Conservation (phyloP, 2,797 vertebrate species). For the Sarcoramphus papa region DNA sequence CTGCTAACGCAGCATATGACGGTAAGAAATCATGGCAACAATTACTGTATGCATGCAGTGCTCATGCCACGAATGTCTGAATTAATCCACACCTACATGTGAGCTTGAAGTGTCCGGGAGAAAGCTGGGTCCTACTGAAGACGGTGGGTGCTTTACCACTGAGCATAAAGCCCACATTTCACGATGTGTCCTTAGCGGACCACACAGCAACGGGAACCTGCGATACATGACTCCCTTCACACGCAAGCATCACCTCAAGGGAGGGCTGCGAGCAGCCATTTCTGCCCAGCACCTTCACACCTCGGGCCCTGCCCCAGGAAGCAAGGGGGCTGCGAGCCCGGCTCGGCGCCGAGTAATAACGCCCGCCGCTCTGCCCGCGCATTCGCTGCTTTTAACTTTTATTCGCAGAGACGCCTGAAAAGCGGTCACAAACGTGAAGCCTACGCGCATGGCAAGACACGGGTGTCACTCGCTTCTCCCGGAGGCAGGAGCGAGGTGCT, state of each 20-base stretch:
- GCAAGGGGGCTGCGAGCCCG: background rate
- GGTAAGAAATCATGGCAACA: rapidly evolving
- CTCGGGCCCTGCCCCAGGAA: background rate
- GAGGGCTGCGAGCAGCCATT: background rate
- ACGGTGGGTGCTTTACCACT: rapidly evolving
- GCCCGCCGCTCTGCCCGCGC: background rate
- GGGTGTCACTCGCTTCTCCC: rapidly evolving
- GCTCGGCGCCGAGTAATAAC: background rate
- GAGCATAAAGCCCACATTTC: background rate
- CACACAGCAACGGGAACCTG: rapidly evolving
- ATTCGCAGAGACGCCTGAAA: background rate
- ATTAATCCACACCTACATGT: rapidly evolving
- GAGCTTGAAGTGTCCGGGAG: background rate
- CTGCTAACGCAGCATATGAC: rapidly evolving
- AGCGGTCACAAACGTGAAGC: background rate
- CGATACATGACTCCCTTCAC: rapidly evolving
- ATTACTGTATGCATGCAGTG: rapidly evolving
- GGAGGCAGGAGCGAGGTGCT: rapidly evolving
- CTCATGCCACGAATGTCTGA: rapidly evolving
- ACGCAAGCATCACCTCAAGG: rapidly evolving
- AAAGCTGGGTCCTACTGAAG: background rate
- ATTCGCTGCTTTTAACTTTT: background rate
- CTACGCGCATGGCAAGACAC: rapidly evolving
- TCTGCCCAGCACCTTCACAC: background rate
- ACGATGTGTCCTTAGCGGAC: rapidly evolving